Evolutionary conservation across 2,113 vertebrate genomes (phyloP), one percentile per base, ranked within the genome.

Genomic region (Hemiprocne comata): DNA sequence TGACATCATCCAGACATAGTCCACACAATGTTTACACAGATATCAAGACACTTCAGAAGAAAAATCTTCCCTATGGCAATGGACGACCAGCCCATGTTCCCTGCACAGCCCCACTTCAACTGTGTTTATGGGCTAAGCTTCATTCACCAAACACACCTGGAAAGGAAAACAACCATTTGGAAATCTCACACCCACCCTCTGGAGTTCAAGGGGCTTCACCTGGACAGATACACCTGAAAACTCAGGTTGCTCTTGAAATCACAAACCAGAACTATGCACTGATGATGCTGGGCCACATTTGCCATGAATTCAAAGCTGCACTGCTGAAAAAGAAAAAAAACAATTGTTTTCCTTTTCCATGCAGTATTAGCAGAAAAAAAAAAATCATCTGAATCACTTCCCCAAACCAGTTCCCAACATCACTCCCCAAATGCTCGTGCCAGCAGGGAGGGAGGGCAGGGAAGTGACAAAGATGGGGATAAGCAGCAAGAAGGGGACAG

Each of bases 371-470:
- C 57, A 75, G 66, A 42, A 67, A 29, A 29, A 48, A 21, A 29
- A 48, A 21, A 28, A 2, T 2, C 62, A 67, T 40, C 29, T 7
- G 20, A 23, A 33, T 50, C 46, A 13, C 21, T 53, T 12, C 71
- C 33, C 51, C 26, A 21, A 0, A 7, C 1, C 1, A 13, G 40
- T 26, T 58, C 21, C 54, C 50, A 17, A 0, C 24, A 20, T 0
- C 11, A 46, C 40, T 34, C 36, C 80, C 55, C 36, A 42, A 58
- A 44, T 1, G 23, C 74, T 26, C 5, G 54, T 24, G 72, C 48
- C 73, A 62, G 34, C 53, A 15, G 16, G 55, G 70, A 77, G 18
- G 10, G 65, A 55, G 34, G 34, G 69, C 1, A 42, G 58, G 36
- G 38, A 54, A 14, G 31, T 2, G 17, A 5, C 2, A 1, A 29